phyloP scores from a whole-genome alignment of 2,113 vertebrate genomes.

The Andinoacara biseriatus region DNA sequence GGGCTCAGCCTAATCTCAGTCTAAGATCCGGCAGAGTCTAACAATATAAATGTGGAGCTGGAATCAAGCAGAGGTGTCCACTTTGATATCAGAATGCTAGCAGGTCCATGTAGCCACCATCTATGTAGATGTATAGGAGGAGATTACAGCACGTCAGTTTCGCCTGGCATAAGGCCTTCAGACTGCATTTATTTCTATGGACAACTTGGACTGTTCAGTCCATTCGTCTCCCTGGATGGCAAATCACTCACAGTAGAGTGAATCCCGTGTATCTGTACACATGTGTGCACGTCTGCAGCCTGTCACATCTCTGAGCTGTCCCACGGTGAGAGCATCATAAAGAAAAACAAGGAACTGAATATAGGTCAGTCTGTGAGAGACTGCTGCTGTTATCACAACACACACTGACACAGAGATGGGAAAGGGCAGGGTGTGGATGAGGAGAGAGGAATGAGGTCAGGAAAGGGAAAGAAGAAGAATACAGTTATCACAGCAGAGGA shows the following conservation, averaged over 20 bases:
- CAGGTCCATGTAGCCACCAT: constrained; percentile 5
- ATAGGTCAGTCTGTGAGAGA: constrained; percentile 69
- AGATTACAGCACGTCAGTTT: background rate
- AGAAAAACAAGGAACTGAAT: constrained; percentile 49
- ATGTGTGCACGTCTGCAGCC: background rate
- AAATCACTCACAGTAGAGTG: constrained; percentile 30
- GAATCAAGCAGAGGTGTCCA: background rate
- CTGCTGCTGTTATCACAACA: constrained; percentile 11
- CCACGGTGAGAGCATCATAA: background rate
- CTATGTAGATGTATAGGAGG: background rate
- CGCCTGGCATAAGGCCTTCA: background rate
- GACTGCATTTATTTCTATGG: constrained; percentile 15
- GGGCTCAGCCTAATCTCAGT: too few relatives aligned
- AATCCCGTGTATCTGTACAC: constrained; percentile 1
- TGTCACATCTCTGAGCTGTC: background rate
- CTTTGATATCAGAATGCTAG: background rate
- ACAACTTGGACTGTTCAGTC: background rate
- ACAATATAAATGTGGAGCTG: too few relatives aligned
- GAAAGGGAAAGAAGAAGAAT: background rate
- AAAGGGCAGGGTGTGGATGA: background rate
- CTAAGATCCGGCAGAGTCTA: too few relatives aligned
- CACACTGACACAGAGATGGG: constrained; percentile 1
- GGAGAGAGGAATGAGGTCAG: background rate
- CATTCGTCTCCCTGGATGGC: constrained; percentile 15
- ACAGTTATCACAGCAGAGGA: background rate